Evolutionary conservation across 2,797 vertebrate species (phyloP).

Genomic region (Echeneis naucrates): DNA sequence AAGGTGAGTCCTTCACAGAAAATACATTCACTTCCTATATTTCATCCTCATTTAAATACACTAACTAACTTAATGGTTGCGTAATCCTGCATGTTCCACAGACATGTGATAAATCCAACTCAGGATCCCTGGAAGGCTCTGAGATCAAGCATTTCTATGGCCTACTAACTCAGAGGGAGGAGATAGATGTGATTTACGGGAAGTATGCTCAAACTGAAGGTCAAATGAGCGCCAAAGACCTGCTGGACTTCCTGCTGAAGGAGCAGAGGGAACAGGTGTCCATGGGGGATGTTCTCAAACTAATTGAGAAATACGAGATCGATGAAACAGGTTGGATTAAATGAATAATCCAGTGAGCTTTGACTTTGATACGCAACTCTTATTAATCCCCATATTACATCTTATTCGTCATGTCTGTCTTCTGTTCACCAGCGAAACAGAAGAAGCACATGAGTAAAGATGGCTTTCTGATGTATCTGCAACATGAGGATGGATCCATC

Average conservation of each 20-base stretch:
- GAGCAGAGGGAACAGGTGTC: conserved; percentile 85
- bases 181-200: conserved; percentile 88
- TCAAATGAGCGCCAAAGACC: conserved; percentile 85
- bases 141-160: conserved; percentile 95
- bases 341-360: not conserved
- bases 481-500: conserved; percentile 87
- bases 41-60: not conserved
- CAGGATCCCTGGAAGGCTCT: conserved; percentile 89
- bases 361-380: no score
- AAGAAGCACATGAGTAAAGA: conserved; percentile 91
- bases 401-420: not conserved
- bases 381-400: not conserved
- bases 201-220: conserved; percentile 72
- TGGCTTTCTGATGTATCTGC: conserved; percentile 93
- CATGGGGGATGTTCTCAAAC: conserved; percentile 77
- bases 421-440: conserved; percentile 84
- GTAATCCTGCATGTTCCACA: conserved; percentile 65
- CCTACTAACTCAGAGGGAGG: conserved; percentile 89
- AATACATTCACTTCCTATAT: not conserved
- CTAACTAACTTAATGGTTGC: not conserved
- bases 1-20: conserved; percentile 76
- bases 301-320: conserved; percentile 92
- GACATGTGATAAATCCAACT: conserved; percentile 92
- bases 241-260: conserved; percentile 87
- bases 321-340: conserved; percentile 84